Conservation (phyloP, 2,888 invertebrate genomes). For the Lordiphosa fenestrarum region DNA sequence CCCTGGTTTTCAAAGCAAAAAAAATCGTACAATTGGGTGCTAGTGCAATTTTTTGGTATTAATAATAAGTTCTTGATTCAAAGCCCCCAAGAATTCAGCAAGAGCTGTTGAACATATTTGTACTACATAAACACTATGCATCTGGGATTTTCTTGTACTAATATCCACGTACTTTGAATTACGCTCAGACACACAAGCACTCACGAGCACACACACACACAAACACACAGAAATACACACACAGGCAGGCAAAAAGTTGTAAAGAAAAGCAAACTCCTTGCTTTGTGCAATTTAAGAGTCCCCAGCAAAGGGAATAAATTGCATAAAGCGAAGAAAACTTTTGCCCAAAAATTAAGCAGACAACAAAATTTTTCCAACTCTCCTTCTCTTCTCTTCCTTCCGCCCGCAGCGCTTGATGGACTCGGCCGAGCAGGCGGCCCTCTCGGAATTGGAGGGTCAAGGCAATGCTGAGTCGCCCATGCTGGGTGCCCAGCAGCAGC, state of each 20-base stretch:
- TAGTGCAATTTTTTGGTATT: neutral
- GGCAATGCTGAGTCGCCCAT: conserved; percentile 45
- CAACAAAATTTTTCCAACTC: conserved; percentile 4
- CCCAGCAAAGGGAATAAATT: conserved; percentile 58
- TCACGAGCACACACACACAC: conserved; percentile 9
- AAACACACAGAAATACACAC: neutral
- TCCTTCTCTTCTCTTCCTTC: neutral
- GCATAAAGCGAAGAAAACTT: conserved; percentile 59
- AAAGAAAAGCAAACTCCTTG: conserved; percentile 45
- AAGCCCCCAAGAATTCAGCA: neutral
- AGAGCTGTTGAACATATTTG: conserved; percentile 17
- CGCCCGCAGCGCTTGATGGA: conserved; percentile 91
- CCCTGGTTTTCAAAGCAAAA: no score
- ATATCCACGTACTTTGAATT: conserved; percentile 42
- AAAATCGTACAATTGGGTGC: no score
- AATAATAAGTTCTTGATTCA: no score
- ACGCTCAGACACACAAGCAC: conserved; percentile 19
- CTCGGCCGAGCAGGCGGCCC: conserved; percentile 92
- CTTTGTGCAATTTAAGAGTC: conserved; percentile 66
- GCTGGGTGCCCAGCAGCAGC: conserved; percentile 80
- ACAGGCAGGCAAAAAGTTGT: conserved; percentile 32
- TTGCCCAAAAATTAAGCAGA: conserved; percentile 50
- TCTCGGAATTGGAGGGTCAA: conserved; percentile 83
- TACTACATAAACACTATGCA: conserved; percentile 32
- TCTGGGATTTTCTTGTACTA: conserved; percentile 35